Percentiles rank a stretch among this genome's conserved stretches.
Evolutionary conservation across 1,140 invertebrate genomes (phyloP).

Genomic region (Conus betulinus): DNA sequence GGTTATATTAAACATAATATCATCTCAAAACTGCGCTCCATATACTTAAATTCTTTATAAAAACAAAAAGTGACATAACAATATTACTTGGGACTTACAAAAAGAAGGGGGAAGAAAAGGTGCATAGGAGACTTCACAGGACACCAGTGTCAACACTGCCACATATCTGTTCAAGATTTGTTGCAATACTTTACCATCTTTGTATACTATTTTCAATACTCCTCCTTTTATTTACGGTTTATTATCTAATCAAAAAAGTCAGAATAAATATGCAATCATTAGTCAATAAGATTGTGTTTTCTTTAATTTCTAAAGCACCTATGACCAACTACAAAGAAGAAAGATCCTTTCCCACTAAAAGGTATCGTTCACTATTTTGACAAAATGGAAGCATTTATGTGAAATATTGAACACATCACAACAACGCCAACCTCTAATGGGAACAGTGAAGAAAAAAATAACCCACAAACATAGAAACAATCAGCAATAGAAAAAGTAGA

Average conservation of each 20-base stretch:
- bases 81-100: background rate
- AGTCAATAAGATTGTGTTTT: background rate
- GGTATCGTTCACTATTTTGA: background rate
- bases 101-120: too few species aligned
- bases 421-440: background rate
- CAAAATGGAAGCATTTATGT: conserved; percentile 36
- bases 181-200: too few species aligned
- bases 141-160: too few species aligned
- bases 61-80: background rate
- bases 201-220: too few species aligned
- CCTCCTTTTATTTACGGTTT: too few species aligned
- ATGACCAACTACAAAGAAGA: background rate
- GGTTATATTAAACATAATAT: background rate
- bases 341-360: conserved; percentile 31
- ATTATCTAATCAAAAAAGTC: background rate
- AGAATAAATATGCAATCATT: background rate
- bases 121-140: too few species aligned
- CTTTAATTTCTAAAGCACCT: background rate
- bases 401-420: background rate
- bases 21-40: background rate
- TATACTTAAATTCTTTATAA: background rate
- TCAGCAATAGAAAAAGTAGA: background rate
- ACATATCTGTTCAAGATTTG: too few species aligned
- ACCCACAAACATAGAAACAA: background rate
- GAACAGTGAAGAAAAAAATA: background rate